Evolutionary conservation across 1,140 invertebrate species (phyloP).

Genomic region (Lordiphosa stackelbergi): DNA sequence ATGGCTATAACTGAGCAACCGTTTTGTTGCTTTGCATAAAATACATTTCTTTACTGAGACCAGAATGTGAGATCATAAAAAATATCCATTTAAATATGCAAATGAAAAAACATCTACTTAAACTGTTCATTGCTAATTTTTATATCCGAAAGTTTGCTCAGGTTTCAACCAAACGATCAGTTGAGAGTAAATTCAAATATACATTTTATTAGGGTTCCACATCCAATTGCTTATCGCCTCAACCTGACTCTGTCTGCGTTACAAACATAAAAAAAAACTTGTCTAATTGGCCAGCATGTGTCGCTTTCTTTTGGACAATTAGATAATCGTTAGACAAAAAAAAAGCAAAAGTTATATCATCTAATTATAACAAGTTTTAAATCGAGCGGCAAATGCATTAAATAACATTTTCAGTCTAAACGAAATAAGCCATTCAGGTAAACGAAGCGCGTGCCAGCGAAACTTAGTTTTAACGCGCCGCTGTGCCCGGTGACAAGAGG

Average conservation of each 20-base stretch:
- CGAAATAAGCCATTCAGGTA: slow-evolving; percentile 49
- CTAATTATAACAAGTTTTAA: slow-evolving; percentile 69
- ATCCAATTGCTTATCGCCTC: too few relatives aligned
- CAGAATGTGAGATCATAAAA: slow-evolving; percentile 2
- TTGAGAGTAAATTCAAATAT: too few relatives aligned
- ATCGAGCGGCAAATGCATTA: slow-evolving; percentile 61
- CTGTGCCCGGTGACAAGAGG: neutral
- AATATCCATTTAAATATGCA: slow-evolving; percentile 44
- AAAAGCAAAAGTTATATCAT: slow-evolving; percentile 54
- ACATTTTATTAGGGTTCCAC: too few relatives aligned
- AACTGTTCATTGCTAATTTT: slow-evolving; percentile 28
- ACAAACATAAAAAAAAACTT: slow-evolving; percentile 25
- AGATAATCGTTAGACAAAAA: slow-evolving; percentile 50
- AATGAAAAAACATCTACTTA: slow-evolving; percentile 48
- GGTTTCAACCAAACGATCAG: too few relatives aligned
- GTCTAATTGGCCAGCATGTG: slow-evolving; percentile 58
- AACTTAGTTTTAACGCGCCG: slow-evolving; percentile 13
- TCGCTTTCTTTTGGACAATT: slow-evolving; percentile 64
- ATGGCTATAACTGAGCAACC: neutral
- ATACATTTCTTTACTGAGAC: slow-evolving; percentile 5
- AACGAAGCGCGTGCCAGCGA: slow-evolving; percentile 64
- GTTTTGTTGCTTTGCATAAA: neutral
- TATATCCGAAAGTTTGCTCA: slow-evolving; percentile 53
- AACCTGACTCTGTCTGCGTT: too few relatives aligned
- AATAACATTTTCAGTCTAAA: slow-evolving; percentile 53